phyloP scores from a whole-genome alignment of 2,888 invertebrate genomes.

The Microdon myrmicae region DNA sequence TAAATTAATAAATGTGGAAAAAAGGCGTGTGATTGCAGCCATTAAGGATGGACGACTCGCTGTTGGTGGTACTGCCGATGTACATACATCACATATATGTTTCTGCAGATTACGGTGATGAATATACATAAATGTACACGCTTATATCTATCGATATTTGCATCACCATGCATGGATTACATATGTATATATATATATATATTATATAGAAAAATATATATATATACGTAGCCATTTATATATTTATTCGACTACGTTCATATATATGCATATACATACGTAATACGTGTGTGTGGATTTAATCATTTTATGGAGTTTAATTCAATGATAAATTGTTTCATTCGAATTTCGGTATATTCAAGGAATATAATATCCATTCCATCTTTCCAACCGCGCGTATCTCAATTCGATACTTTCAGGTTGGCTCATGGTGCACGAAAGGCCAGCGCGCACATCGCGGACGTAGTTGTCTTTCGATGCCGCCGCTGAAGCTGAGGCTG shows the following conservation, averaged over 20 bases:
- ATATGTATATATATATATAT: constrained; percentile 1
- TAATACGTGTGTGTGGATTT: too few relatives aligned
- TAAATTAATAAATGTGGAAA: constrained; percentile 30
- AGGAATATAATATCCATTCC: too few relatives aligned
- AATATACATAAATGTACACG: constrained; percentile 11
- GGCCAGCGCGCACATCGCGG: too few relatives aligned
- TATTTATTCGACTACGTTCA: neutral
- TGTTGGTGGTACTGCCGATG: constrained; percentile 23
- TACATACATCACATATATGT: constrained; percentile 12
- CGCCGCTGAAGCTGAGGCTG: too few relatives aligned
- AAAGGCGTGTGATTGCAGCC: constrained; percentile 46
- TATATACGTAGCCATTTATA: neutral
- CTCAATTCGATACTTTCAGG: too few relatives aligned
- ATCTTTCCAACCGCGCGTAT: too few relatives aligned
- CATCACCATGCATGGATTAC: neutral
- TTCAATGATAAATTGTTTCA: too few relatives aligned
- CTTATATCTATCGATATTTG: constrained; percentile 1
- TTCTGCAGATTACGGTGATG: constrained; percentile 3
- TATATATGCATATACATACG: neutral
- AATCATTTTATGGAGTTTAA: too few relatives aligned
- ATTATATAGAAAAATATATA: constrained; percentile 5
- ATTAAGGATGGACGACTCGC: constrained; percentile 22
- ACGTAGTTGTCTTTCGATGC: too few relatives aligned
- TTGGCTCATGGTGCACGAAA: too few relatives aligned
- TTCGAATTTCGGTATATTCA: too few relatives aligned